Conservation (phyloP, 2,797 vertebrate species). For the Argya squamiceps region DNA sequence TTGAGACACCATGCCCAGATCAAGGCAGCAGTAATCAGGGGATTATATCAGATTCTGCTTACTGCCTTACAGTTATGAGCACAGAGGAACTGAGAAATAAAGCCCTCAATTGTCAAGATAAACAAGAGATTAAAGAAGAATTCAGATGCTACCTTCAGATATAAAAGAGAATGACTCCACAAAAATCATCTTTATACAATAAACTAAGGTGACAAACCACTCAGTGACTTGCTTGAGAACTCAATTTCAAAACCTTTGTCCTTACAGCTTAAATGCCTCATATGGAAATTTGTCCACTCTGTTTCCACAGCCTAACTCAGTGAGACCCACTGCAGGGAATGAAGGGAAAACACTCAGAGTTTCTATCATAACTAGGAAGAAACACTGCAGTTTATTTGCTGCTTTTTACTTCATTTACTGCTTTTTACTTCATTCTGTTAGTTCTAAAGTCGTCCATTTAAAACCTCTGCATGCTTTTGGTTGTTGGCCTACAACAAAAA, state of each 20-base stretch:
- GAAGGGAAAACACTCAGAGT: neutral
- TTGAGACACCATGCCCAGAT: neutral
- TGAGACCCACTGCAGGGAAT: neutral
- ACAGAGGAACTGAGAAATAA: neutral
- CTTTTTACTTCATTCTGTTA: neutral
- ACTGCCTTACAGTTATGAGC: neutral
- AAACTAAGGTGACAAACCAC: neutral
- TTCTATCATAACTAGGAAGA: neutral
- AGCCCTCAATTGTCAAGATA: neutral
- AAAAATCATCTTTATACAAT: neutral
- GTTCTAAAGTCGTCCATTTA: neutral
- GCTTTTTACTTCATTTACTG: neutral
- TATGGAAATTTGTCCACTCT: neutral
- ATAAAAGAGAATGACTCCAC: neutral
- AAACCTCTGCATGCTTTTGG: neutral
- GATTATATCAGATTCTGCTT: neutral
- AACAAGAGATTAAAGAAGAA: constrained; percentile 14
- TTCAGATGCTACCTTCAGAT: neutral
- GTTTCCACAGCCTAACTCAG: neutral
- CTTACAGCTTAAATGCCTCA: neutral
- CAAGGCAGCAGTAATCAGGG: neutral
- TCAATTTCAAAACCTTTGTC: neutral
- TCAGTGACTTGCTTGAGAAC: neutral
- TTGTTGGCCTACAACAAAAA: neutral
- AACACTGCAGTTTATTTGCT: neutral